Evolutionary conservation across 2,888 invertebrate species (phyloP), one percentile per base, ranked within the genome.

Genomic region (Caenorhabditis japonica): DNA sequence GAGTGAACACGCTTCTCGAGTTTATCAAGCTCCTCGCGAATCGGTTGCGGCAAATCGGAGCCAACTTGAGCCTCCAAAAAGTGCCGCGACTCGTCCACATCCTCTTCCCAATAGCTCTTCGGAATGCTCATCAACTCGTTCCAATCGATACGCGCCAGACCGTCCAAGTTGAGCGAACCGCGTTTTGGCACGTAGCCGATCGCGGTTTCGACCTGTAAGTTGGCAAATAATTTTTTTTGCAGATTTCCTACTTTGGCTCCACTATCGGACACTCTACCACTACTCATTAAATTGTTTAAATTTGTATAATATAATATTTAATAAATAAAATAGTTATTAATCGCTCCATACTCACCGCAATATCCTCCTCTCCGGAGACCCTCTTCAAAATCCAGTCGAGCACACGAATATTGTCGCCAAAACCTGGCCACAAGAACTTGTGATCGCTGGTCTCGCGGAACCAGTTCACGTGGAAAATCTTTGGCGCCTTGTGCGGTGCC

Each of bases 381-480:
- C 97, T 92, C 58, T 93, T 92, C 58, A 97, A 90, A 70, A 87
- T 85, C 99, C 99, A 99, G 85, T 99, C 97, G 38, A 99, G 90
- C 0, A 99, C 97, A 17, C 99, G 92, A 5, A 93, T 92, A 89
- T 99, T 99, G 80, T 99, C 99, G 0, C 96, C 95, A 88, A 94
- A 99, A 75, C 99, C 99, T 1, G 99, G 99, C 99, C 99, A 99
- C 82, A 99, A 90, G 91, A 97, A 99, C 88, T 79, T 79, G 62
- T 71, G 66, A 59, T 77, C 69, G 25, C 58, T 61, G 12, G 76
- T 91, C 88, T 95, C 95, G 74, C 97, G 91, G 92, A 99, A 99
- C 99, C 99, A 99, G 90, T 99, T 99, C 59, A 99, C 97, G 88
- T 99, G 97, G 92, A 95, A 99, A 84, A 99, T 93, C 89, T 94